Evolutionary conservation across 2,797 vertebrate genomes (phyloP), one percentile per base, ranked within the genome.

Genomic region (Rachycentron canadum): DNA sequence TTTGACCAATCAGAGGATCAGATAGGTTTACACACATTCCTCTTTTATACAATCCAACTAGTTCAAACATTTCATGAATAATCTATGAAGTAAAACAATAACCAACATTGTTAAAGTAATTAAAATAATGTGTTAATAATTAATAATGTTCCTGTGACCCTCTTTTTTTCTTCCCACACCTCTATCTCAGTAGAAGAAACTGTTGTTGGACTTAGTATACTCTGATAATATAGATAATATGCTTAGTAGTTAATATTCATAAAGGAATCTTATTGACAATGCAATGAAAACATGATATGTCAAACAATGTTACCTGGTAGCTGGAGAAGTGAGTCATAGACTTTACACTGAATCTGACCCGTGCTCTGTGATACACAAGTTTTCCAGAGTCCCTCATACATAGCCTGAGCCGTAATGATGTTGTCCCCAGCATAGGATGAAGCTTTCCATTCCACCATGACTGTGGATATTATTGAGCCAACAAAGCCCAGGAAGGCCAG

Each of bases 321-420:
- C 21, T 97, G 96, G 32, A 99, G 96, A 59, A 99, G 88, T 16
- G 98, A 98, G 85, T 99, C 97, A 12, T 93, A 98, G 40, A 95
- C 93, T 93, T 99, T 99, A 92, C 98, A 99, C 82, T 99, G 98
- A 78, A 98, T 82, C 81, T 99, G 98, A 2, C 98, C 98, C 0
- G 98, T 99, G 89, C 97, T 99, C 94, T 99, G 97, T 16, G 88
- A 91, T 0, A 81, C 94, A 47, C 98, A 99, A 66, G 92, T 93
- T 95, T 96, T 96, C 98, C 98, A 99, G 25, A 99, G 95, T 17
- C 98, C 98, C 80, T 99, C 96, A 40, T 96, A 99, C 88, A 99
- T 86, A 1, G 97, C 96, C 90, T 98, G 97, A 14, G 98, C 97
- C 0, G 97, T 98, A 66, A 99, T 96, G 32, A 99, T 97, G 92